Evolutionary conservation across 2,888 invertebrate genomes (phyloP).

Genomic region (Drosophila formosana): DNA sequence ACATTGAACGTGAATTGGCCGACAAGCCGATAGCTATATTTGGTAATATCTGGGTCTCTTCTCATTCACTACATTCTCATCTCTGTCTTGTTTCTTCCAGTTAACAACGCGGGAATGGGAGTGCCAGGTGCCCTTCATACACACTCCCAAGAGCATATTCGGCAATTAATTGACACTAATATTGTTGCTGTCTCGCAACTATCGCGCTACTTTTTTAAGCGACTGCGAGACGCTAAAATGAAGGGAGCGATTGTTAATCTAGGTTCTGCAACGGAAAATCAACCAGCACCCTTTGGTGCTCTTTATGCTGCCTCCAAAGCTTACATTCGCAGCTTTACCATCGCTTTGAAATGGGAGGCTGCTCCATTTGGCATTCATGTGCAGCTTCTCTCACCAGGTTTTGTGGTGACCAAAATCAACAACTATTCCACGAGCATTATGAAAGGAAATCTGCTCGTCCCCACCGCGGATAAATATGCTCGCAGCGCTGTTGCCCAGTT

Average conservation of each 20-base stretch:
- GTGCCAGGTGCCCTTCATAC: constrained; percentile 91
- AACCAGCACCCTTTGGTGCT: constrained; percentile 93
- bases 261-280: constrained; percentile 93
- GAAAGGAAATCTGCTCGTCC: constrained; percentile 88
- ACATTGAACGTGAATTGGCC: constrained; percentile 89
- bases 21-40: constrained; percentile 92
- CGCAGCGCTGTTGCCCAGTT: constrained; percentile 91
- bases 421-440: constrained; percentile 90
- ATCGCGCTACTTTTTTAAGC: constrained; percentile 90
- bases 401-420: constrained; percentile 96
- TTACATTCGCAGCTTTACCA: constrained; percentile 91
- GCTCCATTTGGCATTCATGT: constrained; percentile 90
- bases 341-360: constrained; percentile 93
- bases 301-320: constrained; percentile 95
- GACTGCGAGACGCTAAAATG: constrained; percentile 89
- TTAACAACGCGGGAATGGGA: constrained; percentile 88
- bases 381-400: constrained; percentile 93
- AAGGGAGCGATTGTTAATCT: constrained; percentile 95
- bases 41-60: constrained; percentile 86
- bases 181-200: constrained; percentile 93
- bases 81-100: constrained; percentile 85
- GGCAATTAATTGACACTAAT: constrained; percentile 94
- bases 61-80: background rate
- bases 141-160: constrained; percentile 88
- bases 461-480: constrained; percentile 89